These are phyloP conservation scores for Tachina fera DNA, from an alignment of 2,888 invertebrate genomes.

Conservation along the genomic window DNA sequence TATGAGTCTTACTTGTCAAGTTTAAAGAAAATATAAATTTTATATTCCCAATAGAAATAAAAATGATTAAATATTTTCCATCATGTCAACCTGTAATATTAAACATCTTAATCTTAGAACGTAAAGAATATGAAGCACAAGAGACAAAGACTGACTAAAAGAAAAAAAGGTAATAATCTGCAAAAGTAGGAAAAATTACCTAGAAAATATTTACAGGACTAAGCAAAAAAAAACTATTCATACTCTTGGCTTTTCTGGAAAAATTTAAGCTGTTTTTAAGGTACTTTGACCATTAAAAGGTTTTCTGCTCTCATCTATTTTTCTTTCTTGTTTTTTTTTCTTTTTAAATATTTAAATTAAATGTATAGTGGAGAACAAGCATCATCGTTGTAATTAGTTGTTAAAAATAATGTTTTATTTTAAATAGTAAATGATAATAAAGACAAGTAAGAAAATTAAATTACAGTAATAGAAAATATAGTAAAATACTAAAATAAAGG, in stretches of 20 bases:
- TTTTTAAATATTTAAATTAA: constrained; percentile 57
- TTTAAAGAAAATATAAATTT: neutral
- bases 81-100: constrained; percentile 59
- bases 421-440: neutral
- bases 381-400: constrained; percentile 67
- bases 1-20: neutral
- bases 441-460: neutral
- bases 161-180: neutral
- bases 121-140: constrained; percentile 13
- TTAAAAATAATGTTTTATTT: constrained; percentile 51
- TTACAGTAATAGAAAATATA: neutral
- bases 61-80: constrained; percentile 45
- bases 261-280: constrained; percentile 39
- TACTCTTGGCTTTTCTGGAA: neutral
- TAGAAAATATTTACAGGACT: constrained; percentile 18
- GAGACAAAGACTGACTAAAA: constrained; percentile 12
- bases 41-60: neutral
- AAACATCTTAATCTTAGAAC: constrained; percentile 46
- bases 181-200: constrained; percentile 2
- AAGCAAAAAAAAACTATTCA: constrained; percentile 4
- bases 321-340: neutral
- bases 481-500: neutral
- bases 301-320: neutral
- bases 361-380: constrained; percentile 49
- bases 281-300: constrained; percentile 25